Percentiles rank a stretch among this genome's conserved stretches.
These are phyloP conservation scores for Dicranocentrus wangi DNA, from an alignment of 2,888 invertebrate species.

Conservation along the genomic window DNA sequence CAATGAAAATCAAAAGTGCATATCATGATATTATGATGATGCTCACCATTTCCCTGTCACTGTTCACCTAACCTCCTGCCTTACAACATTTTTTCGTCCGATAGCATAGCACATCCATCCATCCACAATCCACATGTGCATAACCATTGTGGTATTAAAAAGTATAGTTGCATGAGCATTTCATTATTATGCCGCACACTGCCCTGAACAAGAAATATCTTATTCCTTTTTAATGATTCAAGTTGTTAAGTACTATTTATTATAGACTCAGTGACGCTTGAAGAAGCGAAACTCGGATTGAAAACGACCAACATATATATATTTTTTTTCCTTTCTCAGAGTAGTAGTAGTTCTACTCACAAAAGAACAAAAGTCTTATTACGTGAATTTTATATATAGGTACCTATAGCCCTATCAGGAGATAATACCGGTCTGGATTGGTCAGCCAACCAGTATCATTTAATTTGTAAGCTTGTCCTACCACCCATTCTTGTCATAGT, in stretches of 20 bases:
- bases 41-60: not conserved
- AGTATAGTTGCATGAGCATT: too few relatives aligned
- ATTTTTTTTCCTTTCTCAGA: not conserved
- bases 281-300: too few relatives aligned
- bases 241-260: not conserved
- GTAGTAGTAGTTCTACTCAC: too few relatives aligned
- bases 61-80: constrained; percentile 37
- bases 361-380: too few relatives aligned
- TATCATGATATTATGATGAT: not conserved
- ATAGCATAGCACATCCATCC: not conserved
- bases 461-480: not conserved
- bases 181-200: not conserved
- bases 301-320: too few relatives aligned
- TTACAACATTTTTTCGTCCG: constrained; percentile 20
- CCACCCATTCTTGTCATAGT: not conserved
- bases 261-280: too few relatives aligned
- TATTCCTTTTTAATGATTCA: constrained; percentile 38
- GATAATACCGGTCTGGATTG: not conserved
- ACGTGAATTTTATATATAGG: too few relatives aligned
- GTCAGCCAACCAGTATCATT: not conserved
- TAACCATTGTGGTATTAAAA: too few relatives aligned
- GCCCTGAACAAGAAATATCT: constrained; percentile 27
- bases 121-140: not conserved
- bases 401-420: too few relatives aligned
- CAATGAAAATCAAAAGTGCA: constrained; percentile 12